Base-by-base conservation (phyloP, 2,113 vertebrate species). In the Zosterops pallidus region DNA sequence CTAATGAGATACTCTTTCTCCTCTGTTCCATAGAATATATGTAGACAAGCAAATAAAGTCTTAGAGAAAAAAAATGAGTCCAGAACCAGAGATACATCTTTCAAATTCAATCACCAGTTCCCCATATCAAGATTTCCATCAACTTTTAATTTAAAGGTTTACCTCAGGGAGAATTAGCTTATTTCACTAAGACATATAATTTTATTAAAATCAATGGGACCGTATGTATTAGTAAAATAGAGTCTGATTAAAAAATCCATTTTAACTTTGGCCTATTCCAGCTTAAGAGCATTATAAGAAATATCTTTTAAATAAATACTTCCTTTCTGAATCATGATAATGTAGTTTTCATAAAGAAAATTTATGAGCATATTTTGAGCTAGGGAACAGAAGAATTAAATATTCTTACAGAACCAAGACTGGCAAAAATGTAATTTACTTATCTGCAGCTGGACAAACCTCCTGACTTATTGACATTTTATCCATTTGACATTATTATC, bases 61-160 rank as follows among this genome's bases (percentile, higher is more conserved):
- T 39, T 76, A 62, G 37, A 62, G 37, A 63, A 83, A 87, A 87
- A 86, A 84, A 72, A 33, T 1, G 0, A 83, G 6, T 47, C 35
- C 26, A 44, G 39, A 91, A 85, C 63, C 53, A 83, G 46, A 91
- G 23, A 21, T 82, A 35, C 4, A 14, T 57, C n/a, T 69, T 69
- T 86, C 26, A 59, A 87, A 86, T 39, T 80, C 85, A 81, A 21
- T 55, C 82, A 83, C 46, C 35, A 55, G 23, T 90, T 91, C 6
- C 14, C 9, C 29, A 31, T 65, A 93, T 59, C 35, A 86, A 77
- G 22, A 39, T 90, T 91, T 91, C 71, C 29, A 95, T 74, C 63
- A 75, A 26, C 12, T 83, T 95, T 87, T 67, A 77, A 91, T 77
- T 88, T 83, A 85, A 91, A 90, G 4, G 11, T 62, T 92, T 91